Percentiles rank a stretch among this genome's conserved stretches.
Evolutionary conservation across 2,113 vertebrate genomes (phyloP).

Genomic region (Glaucomys volans): DNA sequence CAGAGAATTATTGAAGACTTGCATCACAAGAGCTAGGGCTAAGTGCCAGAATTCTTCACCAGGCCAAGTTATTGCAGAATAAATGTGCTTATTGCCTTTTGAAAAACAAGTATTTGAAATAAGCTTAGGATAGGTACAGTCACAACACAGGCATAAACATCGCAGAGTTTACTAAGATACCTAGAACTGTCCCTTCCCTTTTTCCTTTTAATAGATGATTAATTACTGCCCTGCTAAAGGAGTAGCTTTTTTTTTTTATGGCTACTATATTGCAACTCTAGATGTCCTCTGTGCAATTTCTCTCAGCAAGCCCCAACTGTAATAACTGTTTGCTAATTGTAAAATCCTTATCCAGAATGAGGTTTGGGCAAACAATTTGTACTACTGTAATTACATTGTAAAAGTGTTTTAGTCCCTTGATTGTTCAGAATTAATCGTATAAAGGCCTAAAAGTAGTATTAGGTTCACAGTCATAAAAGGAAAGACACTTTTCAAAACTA

Average conservation of each 20-base stretch:
- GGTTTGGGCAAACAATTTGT: constrained; percentile 89
- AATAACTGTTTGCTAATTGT: constrained; percentile 89
- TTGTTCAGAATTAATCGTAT: constrained; percentile 79
- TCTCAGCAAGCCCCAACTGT: constrained; percentile 81
- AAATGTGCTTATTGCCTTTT: constrained; percentile 49
- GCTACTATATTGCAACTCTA: constrained; percentile 81
- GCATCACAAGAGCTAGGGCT: background rate
- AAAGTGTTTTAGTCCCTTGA: constrained; percentile 82
- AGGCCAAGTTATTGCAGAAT: constrained; percentile 49
- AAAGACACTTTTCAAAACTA: constrained; percentile 65
- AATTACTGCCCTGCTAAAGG: constrained; percentile 86
- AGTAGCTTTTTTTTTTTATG: constrained; percentile 80
- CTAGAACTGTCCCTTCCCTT: constrained; percentile 58
- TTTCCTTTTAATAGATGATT: constrained; percentile 88
- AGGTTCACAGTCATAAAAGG: constrained; percentile 29
- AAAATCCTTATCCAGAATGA: constrained; percentile 89
- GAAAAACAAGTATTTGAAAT: constrained; percentile 65
- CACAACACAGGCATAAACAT: constrained; percentile 37
- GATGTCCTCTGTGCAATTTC: constrained; percentile 69
- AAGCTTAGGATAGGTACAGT: background rate
- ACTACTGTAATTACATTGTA: constrained; percentile 87
- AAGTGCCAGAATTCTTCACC: background rate
- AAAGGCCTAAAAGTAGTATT: constrained; percentile 75
- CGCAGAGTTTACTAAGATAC: constrained; percentile 16
- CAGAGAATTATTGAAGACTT: background rate